Conservation (phyloP, 2,113 vertebrate genomes). For the Hippolais icterina region DNA sequence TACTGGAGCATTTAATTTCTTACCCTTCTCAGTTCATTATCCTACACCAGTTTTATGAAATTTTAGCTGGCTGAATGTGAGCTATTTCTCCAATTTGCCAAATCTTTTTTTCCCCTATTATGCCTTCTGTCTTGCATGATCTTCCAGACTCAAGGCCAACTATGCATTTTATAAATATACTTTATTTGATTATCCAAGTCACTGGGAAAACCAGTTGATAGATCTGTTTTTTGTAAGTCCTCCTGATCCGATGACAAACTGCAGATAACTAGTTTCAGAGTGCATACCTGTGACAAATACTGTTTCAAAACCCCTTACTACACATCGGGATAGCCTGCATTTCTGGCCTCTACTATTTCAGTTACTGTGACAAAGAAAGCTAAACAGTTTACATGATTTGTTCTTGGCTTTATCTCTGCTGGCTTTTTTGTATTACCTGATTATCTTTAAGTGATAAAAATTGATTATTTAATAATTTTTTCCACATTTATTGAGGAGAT, state of each 20-base stretch:
- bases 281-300: background rate
- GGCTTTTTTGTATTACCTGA: background rate
- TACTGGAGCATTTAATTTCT: background rate
- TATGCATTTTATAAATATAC: background rate
- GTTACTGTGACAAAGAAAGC: background rate
- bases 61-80: background rate
- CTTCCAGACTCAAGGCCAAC: background rate
- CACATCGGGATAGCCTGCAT: background rate
- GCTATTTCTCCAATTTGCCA: background rate
- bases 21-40: background rate
- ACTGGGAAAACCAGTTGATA: background rate
- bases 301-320: background rate
- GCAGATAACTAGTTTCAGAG: background rate
- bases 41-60: background rate
- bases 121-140: background rate
- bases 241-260: background rate
- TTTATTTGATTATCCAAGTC: background rate
- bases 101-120: background rate
- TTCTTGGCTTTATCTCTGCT: background rate
- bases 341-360: background rate
- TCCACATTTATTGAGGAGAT: background rate
- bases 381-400: background rate
- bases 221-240: background rate
- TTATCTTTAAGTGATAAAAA: slow-evolving; percentile 6
- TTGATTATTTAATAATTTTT: slow-evolving; percentile 22